A percentile compares a stretch with the other conserved stretches of the same genome.
Conservation (phyloP, 2,113 vertebrate species). For the Accipiter virgatus region DNA sequence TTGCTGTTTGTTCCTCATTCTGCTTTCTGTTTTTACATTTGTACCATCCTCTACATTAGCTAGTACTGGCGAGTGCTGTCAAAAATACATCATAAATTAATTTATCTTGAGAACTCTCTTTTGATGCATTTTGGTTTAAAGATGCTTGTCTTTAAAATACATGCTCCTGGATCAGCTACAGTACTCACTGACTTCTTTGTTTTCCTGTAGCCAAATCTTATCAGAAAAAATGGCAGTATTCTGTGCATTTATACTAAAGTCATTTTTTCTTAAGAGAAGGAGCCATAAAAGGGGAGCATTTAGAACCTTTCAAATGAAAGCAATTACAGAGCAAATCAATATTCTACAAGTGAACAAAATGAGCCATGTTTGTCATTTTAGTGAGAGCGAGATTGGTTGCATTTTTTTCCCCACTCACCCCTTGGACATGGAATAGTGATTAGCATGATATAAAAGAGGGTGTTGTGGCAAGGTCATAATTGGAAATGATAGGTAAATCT, state of each 20-base stretch:
- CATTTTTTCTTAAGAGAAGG: neutral
- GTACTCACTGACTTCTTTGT: neutral
- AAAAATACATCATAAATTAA: neutral
- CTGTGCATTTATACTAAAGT: neutral
- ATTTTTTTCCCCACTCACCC: neutral
- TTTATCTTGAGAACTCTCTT: neutral
- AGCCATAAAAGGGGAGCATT: neutral
- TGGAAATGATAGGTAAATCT: neutral
- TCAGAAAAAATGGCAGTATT: neutral
- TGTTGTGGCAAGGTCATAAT: neutral
- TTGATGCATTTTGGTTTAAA: neutral
- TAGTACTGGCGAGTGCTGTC: neutral
- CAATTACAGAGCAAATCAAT: neutral
- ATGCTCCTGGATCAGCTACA: neutral
- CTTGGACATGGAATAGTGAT: neutral
- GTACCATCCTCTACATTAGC: neutral
- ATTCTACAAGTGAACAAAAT: neutral
- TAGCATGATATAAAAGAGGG: neutral
- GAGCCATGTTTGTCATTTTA: neutral
- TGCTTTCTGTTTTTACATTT: neutral
- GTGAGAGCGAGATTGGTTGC: neutral
- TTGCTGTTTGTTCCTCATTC: neutral
- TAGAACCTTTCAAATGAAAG: neutral
- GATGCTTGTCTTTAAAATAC: neutral
- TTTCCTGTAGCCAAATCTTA: neutral